phyloP scores from a whole-genome alignment of 1,140 invertebrate species.

The Acarapis woodi region DNA sequence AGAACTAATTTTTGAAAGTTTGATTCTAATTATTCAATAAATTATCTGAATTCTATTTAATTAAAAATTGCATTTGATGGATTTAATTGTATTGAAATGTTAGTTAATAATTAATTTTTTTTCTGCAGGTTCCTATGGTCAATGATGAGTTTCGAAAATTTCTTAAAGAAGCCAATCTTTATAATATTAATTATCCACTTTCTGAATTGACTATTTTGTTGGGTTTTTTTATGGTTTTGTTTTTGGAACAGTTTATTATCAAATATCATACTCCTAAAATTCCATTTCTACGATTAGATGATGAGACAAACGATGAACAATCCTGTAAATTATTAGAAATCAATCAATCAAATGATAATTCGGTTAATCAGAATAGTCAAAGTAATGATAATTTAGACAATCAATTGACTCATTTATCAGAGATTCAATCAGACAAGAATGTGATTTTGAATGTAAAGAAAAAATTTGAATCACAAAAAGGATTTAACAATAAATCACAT shows the following conservation, averaged over 20 bases:
- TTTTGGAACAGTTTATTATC: conserved; percentile 14
- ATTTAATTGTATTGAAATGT: too few relatives aligned
- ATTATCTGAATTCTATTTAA: too few relatives aligned
- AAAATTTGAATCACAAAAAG: not conserved
- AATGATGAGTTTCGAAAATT: conserved; percentile 13
- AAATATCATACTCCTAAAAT: conserved; percentile 4
- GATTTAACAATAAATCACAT: conserved; percentile 3
- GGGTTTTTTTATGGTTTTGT: conserved; percentile 15
- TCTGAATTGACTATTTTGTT: conserved; percentile 15
- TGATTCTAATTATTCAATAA: too few relatives aligned
- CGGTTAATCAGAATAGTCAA: not conserved
- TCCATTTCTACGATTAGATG: conserved; percentile 7
- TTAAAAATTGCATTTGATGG: too few relatives aligned
- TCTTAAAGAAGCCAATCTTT: conserved; percentile 8
- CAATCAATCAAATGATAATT: not conserved
- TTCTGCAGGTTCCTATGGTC: conserved; percentile 18
- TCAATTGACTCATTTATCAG: not conserved
- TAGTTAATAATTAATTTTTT: too few relatives aligned
- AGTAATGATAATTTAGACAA: not conserved
- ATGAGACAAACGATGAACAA: conserved; percentile 3
- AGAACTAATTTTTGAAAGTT: too few relatives aligned
- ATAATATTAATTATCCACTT: conserved; percentile 11
- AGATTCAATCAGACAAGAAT: not conserved
- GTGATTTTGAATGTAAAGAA: not conserved
- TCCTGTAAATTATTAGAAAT: not conserved